Evolutionary conservation across 2,888 invertebrate species (phyloP), one percentile per base, ranked within the genome.

Genomic region (Leucoma salicis): DNA sequence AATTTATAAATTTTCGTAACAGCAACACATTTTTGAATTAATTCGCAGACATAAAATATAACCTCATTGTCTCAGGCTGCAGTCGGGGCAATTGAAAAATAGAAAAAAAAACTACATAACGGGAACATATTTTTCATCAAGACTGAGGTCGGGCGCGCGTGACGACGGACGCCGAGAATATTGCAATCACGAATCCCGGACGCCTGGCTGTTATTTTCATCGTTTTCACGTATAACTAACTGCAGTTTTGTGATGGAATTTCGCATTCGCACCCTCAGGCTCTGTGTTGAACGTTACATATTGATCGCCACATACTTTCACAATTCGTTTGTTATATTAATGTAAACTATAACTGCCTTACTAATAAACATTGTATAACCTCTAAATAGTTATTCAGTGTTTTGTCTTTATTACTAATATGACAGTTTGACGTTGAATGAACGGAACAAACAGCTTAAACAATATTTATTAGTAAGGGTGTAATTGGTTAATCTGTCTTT

Each of bases 61-160:
- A 63, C 57, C 59, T 60, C 63, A 57, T 64, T 52, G 59, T 63
- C 47, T 37, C 43, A 42, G 45, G 60, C 55, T 34, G 28, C 39
- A 45, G 63, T 42, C 48, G 52, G 33, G 49, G 55, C 60, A 60
- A 62, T 60, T 67, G 54, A 54, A 69, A 70, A 66, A 51, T 16
- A 11, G 13, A 7, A 46, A 32, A 36, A 56, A 50, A 47, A 47
- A 43, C 41, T 60, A 49, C 60, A 55, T 57, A 48, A 46, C 43
- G 55, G 46, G 63, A 69, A 70, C 65, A 69, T 74, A 73, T 76
- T 76, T 76, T 75, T 78, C 77, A 79, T 74, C 71, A 74, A 53
- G 53, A 57, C 54, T 47, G 57, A 62, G 62, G 59, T 58, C 59
- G 63, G 47, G 59, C 36, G 63, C 62, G 64, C 66, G 68, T 67